phyloP scores from a whole-genome alignment of 1,140 invertebrate species.

The Colletes latitarsis region DNA sequence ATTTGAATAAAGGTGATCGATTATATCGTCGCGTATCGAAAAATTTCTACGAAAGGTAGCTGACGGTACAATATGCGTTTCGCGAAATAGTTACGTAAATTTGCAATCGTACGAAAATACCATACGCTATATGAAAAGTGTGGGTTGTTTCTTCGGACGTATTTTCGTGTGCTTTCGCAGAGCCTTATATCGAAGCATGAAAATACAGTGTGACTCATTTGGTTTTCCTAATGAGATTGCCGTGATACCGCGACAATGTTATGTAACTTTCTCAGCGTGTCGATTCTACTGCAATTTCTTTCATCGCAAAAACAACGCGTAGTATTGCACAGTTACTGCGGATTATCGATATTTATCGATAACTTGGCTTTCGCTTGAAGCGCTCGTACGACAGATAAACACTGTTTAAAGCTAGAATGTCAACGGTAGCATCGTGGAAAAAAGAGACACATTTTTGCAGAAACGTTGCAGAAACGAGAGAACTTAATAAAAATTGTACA shows the following conservation, averaged over 20 bases:
- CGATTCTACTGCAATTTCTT: not conserved
- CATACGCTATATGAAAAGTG: constrained; percentile 17
- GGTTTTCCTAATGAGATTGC: constrained; percentile 6
- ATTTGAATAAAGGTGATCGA: too few relatives aligned
- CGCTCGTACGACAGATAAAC: too few relatives aligned
- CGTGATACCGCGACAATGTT: not conserved
- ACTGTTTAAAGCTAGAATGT: too few relatives aligned
- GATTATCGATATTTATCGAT: not conserved
- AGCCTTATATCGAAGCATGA: constrained; percentile 19
- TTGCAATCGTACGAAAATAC: constrained; percentile 24
- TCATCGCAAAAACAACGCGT: not conserved
- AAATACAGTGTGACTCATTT: constrained; percentile 14
- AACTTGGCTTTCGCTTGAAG: not conserved
- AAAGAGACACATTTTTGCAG: too few relatives aligned
- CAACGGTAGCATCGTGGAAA: too few relatives aligned
- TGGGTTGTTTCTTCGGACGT: constrained; percentile 7
- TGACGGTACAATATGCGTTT: not conserved
- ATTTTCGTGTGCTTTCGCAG: constrained; percentile 11
- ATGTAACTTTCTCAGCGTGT: not conserved
- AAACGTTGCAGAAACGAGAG: too few relatives aligned
- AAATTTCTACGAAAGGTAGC: too few relatives aligned
- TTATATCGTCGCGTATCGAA: too few relatives aligned
- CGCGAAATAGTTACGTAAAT: not conserved
- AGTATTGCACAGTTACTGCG: not conserved
- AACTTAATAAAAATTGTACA: too few relatives aligned